A percentile compares a stretch with the other conserved stretches of the same genome.
Conservation (phyloP, 92 coral and sea anemone species). For the Zoanthus gigantus region DNA sequence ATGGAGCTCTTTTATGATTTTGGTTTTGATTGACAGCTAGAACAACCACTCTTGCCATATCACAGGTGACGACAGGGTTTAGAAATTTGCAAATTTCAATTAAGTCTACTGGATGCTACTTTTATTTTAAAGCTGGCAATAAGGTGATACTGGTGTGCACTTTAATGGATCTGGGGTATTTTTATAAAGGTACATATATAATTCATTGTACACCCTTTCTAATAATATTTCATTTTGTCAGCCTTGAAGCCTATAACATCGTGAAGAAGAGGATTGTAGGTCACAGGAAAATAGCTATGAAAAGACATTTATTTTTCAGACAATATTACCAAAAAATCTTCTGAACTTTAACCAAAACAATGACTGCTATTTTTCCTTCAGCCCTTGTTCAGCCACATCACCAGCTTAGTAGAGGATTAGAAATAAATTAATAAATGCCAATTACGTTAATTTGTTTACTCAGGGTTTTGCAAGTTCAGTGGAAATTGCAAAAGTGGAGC, state of each 20-base stretch:
- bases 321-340: neutral
- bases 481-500: constrained; percentile 13
- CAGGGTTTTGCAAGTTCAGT: neutral
- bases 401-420: constrained; percentile 1
- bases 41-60: too few relatives aligned
- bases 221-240: too few relatives aligned
- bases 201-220: too few relatives aligned
- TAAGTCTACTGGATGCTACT: too few relatives aligned
- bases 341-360: constrained; percentile 1
- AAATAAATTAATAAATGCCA: neutral
- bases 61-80: too few relatives aligned
- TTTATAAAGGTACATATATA: too few relatives aligned
- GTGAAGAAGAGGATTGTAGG: neutral
- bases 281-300: constrained; percentile 3
- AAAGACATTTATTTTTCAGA: neutral
- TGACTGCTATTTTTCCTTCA: constrained; percentile 4
- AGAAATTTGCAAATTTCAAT: too few relatives aligned
- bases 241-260: neutral
- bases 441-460: neutral
- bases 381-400: constrained; percentile 5
- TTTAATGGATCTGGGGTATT: too few relatives aligned
- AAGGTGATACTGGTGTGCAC: too few relatives aligned
- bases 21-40: too few relatives aligned
- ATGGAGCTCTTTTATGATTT: too few relatives aligned
- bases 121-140: too few relatives aligned